phyloP scores from a whole-genome alignment of 2,888 invertebrate species.

The Epiblema foenella region DNA sequence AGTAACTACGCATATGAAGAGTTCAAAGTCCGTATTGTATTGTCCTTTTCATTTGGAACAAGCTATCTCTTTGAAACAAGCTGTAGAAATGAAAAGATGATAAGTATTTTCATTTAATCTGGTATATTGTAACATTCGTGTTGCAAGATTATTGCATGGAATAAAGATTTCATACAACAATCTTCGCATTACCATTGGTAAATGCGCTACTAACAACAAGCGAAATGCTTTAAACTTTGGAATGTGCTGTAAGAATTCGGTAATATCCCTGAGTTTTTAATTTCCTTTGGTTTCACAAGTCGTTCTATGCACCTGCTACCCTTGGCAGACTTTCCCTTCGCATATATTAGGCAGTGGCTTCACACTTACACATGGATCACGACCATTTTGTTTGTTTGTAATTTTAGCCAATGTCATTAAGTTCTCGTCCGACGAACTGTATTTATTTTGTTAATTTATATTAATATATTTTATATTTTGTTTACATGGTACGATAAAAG shows the following conservation, averaged over 20 bases:
- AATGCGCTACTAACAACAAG: not conserved
- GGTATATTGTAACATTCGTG: not conserved
- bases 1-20: no score
- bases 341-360: conserved; percentile 31
- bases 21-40: no score
- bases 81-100: not conserved
- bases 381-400: conserved; percentile 14
- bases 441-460: no score
- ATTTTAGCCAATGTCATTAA: not conserved
- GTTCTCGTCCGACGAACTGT: not conserved
- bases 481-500: no score
- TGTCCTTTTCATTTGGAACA: no score
- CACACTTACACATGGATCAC: conserved; percentile 15
- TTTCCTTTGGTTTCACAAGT: conserved; percentile 16
- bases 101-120: not conserved
- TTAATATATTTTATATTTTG: no score
- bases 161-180: not conserved
- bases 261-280: not conserved
- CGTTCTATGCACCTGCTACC: conserved; percentile 32
- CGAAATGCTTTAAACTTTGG: not conserved
- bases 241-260: not conserved
- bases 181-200: not conserved
- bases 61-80: no score
- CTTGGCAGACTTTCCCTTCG: conserved; percentile 35
- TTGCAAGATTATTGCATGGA: no score